Conservation (phyloP, 23 tunicate genomes). For the Ascidia mentula region DNA sequence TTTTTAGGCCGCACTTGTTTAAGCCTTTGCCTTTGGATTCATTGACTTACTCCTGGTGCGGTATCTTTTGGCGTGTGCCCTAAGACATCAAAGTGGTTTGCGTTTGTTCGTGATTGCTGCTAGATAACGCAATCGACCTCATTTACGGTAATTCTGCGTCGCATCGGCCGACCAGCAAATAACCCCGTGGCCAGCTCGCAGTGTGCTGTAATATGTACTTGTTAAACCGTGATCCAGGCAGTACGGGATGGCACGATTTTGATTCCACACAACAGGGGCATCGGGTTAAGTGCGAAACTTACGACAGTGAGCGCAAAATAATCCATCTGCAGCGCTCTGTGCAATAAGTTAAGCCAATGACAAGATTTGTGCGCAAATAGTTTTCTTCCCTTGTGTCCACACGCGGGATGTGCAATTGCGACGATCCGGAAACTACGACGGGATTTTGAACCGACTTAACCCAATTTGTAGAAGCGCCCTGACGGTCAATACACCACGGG, state of each 20-base stretch:
- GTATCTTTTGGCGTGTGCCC: slow-evolving; percentile 6
- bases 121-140: slow-evolving; percentile 13
- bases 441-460: neutral
- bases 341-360: neutral
- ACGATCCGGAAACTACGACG: neutral
- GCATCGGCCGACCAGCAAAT: neutral
- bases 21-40: neutral
- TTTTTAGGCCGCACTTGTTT: neutral
- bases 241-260: no score
- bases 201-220: neutral
- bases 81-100: neutral
- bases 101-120: slow-evolving; percentile 9
- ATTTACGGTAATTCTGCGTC: neutral
- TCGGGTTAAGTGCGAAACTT: neutral
- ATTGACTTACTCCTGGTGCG: neutral
- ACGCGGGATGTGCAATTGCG: neutral
- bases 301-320: slow-evolving; percentile 5
- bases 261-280: no score
- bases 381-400: neutral
- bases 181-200: neutral
- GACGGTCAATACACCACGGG: neutral
- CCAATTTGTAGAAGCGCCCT: neutral
- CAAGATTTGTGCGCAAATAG: neutral
- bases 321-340: slow-evolving; percentile 2
- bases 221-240: neutral